Evolutionary conservation across 2,888 invertebrate genomes (phyloP).

Genomic region (Peribatodes rhomboidaria): DNA sequence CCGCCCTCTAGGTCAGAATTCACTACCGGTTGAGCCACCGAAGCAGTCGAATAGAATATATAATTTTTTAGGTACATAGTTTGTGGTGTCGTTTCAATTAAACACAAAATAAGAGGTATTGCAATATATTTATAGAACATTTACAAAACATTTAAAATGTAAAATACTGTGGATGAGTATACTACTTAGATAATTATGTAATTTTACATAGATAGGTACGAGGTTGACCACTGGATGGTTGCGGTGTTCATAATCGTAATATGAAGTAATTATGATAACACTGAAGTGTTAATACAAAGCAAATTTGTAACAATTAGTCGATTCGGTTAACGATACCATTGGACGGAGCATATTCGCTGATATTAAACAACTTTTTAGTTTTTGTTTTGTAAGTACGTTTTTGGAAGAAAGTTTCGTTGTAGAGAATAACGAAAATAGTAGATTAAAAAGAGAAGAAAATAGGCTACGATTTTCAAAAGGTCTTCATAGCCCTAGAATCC

Average conservation of each 20-base stretch:
- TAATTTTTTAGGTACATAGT: conserved; percentile 7
- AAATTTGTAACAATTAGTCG: conserved; percentile 41
- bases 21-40: too few relatives aligned
- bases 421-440: not conserved
- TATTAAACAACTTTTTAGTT: conserved; percentile 41
- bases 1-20: too few relatives aligned
- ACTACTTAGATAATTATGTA: conserved; percentile 14
- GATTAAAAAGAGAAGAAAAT: not conserved
- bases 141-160: conserved; percentile 67
- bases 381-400: conserved; percentile 13
- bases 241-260: conserved; percentile 36
- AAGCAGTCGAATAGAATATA: too few relatives aligned
- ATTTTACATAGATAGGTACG: conserved; percentile 38
- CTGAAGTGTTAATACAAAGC: conserved; percentile 27
- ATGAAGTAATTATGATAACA: conserved; percentile 9
- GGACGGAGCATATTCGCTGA: conserved; percentile 81
- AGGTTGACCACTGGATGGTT: conserved; percentile 54
- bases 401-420: not conserved
- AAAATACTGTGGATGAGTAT: conserved; percentile 64
- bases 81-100: conserved; percentile 39
- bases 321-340: conserved; percentile 58
- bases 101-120: conserved; percentile 66
- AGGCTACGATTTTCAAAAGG: not conserved
- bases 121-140: conserved; percentile 64
- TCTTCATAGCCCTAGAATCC: too few relatives aligned